Conservation (phyloP, 1,140 invertebrate genomes). For the Onthophagus taurus region DNA sequence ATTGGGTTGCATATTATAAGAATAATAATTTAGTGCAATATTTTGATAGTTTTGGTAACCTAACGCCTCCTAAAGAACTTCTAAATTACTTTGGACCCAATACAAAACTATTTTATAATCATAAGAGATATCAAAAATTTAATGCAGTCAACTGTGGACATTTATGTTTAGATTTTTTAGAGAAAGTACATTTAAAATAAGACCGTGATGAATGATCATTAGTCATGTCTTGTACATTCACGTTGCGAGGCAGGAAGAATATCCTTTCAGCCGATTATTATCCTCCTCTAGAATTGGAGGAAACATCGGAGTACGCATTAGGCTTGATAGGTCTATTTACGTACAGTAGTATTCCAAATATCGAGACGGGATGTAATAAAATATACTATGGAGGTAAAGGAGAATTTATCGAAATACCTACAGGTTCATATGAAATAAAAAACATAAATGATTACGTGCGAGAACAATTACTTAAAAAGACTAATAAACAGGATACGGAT, state of each 20-base stretch:
- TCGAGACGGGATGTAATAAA: conserved; percentile 5
- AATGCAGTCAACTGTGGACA: conserved; percentile 12
- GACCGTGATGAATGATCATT: too few relatives aligned
- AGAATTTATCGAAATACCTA: conserved; percentile 11
- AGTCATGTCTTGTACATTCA: conserved; percentile 1
- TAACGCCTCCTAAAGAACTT: conserved; percentile 1
- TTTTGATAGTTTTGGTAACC: conserved; percentile 5
- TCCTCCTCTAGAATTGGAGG: conserved; percentile 1
- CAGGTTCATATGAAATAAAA: conserved; percentile 12
- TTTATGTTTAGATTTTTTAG: conserved; percentile 11
- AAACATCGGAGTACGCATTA: neutral
- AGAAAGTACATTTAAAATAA: neutral
- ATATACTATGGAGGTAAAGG: conserved; percentile 16
- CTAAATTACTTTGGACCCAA: neutral
- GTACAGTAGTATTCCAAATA: conserved; percentile 12
- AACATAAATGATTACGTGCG: conserved; percentile 12
- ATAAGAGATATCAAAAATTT: conserved; percentile 4
- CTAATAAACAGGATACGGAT: neutral
- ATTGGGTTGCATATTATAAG: conserved; percentile 2
- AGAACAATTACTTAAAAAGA: neutral
- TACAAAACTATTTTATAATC: conserved; percentile 10
- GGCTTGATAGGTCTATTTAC: neutral
- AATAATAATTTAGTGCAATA: neutral
- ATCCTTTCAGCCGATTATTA: neutral
- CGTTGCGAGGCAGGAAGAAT: neutral